These are phyloP conservation scores for Phyllostomus hastatus DNA, from an alignment of 2,113 vertebrate genomes.

Conservation along the genomic window DNA sequence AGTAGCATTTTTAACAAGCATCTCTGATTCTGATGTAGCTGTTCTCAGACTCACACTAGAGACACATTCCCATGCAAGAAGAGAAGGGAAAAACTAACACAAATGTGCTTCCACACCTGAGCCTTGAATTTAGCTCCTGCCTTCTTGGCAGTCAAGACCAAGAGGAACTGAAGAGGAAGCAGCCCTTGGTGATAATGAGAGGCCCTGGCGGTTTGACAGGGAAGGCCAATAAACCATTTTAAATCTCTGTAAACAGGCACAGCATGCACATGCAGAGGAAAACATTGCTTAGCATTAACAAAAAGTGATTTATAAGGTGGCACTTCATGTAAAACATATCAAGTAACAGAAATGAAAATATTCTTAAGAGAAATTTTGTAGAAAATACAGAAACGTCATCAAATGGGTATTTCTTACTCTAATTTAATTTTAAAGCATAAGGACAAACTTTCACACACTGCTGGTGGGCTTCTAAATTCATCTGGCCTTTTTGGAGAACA, in stretches of 20 bases:
- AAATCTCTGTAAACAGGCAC: constrained; percentile 1
- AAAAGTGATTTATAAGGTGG: constrained; percentile 29
- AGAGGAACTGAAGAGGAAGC: constrained; percentile 11
- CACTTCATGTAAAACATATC: neutral
- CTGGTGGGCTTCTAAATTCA: neutral
- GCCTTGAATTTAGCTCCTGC: constrained; percentile 22
- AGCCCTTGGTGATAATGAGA: neutral
- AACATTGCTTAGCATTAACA: neutral
- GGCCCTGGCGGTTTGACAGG: neutral
- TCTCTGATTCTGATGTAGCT: neutral
- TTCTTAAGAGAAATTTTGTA: neutral
- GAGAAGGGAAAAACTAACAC: neutral
- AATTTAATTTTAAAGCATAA: constrained; percentile 14
- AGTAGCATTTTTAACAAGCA: neutral
- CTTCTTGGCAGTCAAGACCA: neutral
- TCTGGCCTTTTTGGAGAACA: neutral
- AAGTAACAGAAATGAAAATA: neutral
- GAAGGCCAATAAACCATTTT: neutral
- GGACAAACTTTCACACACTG: neutral
- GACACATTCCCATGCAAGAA: neutral
- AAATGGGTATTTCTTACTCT: neutral
- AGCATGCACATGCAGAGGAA: neutral
- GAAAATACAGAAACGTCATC: neutral
- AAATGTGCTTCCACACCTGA: constrained; percentile 27
- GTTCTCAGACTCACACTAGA: neutral